Conservation (phyloP, 30 jellyfish, hydroid and myxozoan genomes). For the Nemopilema nomurai region DNA sequence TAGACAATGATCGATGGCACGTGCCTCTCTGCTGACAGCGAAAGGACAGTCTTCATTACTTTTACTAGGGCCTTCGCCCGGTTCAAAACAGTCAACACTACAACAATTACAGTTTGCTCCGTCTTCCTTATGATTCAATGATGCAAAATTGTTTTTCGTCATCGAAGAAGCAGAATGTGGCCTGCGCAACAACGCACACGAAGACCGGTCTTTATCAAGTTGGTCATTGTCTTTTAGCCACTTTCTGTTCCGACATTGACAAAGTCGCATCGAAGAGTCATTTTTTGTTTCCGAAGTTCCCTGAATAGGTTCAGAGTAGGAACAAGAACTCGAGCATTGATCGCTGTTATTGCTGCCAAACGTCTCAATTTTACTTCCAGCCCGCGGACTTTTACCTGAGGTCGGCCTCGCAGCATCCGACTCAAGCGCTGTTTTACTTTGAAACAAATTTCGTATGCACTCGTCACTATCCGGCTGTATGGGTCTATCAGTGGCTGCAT, state of each 20-base stretch:
- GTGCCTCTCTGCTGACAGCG: neutral
- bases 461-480: conserved; percentile 20
- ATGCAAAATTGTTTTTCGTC: neutral
- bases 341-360: neutral
- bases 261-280: neutral
- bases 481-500: neutral
- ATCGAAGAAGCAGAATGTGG: neutral
- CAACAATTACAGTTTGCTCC: neutral
- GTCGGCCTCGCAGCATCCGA: neutral
- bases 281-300: neutral
- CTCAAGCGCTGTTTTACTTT: neutral
- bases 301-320: neutral
- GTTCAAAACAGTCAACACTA: neutral
- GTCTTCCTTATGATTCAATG: neutral
- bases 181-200: neutral
- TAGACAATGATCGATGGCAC: neutral
- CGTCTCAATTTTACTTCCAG: neutral
- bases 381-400: neutral
- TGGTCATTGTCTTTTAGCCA: neutral
- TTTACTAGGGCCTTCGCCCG: neutral
- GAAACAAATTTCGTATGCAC: neutral
- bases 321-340: neutral
- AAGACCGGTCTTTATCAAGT: neutral
- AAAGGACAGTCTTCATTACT: neutral
- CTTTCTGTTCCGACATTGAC: neutral